Evolutionary conservation across 2,888 invertebrate genomes (phyloP), one percentile per base, ranked within the genome.

Genomic region (Sclerodermus sp.): DNA sequence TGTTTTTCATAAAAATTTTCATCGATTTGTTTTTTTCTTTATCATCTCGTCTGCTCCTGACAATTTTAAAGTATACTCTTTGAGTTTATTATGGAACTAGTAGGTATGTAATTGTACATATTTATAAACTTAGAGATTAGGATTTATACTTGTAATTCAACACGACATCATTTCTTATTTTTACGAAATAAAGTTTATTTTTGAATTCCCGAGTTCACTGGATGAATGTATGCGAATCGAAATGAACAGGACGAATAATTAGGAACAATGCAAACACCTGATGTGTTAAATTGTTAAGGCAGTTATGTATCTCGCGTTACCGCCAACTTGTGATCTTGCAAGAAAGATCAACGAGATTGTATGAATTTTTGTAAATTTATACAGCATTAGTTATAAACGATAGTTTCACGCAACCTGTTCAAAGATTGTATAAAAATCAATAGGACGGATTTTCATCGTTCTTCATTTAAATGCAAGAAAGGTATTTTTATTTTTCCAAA

Each of bases 181-280:
- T 73, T 73, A 73, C 67, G 58, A 63, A 72, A 73, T 73, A 71
- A 71, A 74, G 65, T 68, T 71, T 75, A 71, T 71, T 72, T 70
- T 72, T 66, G 64, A 71, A 71, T 67, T 58, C 60, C 58, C 58
- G 64, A 57, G 58, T 68, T 59, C 55, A 64, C 53, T 65, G 58
- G 62, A 58, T 62, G 67, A 58, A 60, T 64, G 66, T 58, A 62
- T 68, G 64, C 55, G 23, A 23, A 23, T 23, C n/a, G n/a, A n/a
- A n/a, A n/a, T n/a, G n/a, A n/a, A n/a, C n/a, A n/a, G n/a, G n/a
- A n/a, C n/a, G n/a, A n/a, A n/a, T n/a, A n/a, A n/a, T n/a, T n/a
- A n/a, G n/a, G n/a, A n/a, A n/a, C n/a, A n/a, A n/a, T n/a, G 61
- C 59, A 55, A 63, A 58, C 51, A 49, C 63, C 53, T 66, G 62